Base-by-base conservation (phyloP, 2,888 invertebrate genomes). In the Melieria crassipennis region DNA sequence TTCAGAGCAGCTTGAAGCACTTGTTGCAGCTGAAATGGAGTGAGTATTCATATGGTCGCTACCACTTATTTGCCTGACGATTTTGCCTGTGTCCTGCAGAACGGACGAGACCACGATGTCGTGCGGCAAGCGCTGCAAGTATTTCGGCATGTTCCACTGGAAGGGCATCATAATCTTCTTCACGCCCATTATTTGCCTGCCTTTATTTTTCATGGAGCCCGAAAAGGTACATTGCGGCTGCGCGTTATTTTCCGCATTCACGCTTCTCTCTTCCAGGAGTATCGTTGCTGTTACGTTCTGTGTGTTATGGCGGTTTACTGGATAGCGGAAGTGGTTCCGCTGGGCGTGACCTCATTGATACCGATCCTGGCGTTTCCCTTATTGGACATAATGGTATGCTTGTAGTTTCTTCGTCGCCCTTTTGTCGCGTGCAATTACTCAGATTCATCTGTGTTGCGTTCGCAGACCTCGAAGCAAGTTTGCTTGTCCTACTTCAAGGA, bases 281-380 rank as follows among this genome's bases (percentile, higher is more conserved):
- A 89, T 82, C 88, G 91, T 87, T 95, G 94, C 81, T 90, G 93
- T 82, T 95, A 92, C 83, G 91, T 94, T 9, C 92, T 95, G 0
- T 81, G 91, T 0, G 87, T 94, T 72, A 95, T 95, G 95, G 93
- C 94, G 0, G 87, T 92, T 16, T 94, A 89, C 82, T 94, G 95
- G 95, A 92, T 94, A 77, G 89, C 93, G 47, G 95, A 95, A 82
- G 91, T 92, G 0, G 86, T 95, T 0, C 95, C 95, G 0, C 86
- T 95, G 2, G 92, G 94, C 0, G 90, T 94, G 7, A 95, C 94
- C 0, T 92, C 94, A 0, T 88, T 95, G 82, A 88, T 95, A 70
- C 95, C 95, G 0, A 90, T 95, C 71, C 89, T 94, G 0, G 87
- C 93, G 4, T 94, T 94, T 84, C 94, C 94, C 0, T 85, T 94